Percentiles rank a stretch among this genome's conserved stretches.
Evolutionary conservation across 2,888 invertebrate species (phyloP).

Genomic region (Junonia oenone): DNA sequence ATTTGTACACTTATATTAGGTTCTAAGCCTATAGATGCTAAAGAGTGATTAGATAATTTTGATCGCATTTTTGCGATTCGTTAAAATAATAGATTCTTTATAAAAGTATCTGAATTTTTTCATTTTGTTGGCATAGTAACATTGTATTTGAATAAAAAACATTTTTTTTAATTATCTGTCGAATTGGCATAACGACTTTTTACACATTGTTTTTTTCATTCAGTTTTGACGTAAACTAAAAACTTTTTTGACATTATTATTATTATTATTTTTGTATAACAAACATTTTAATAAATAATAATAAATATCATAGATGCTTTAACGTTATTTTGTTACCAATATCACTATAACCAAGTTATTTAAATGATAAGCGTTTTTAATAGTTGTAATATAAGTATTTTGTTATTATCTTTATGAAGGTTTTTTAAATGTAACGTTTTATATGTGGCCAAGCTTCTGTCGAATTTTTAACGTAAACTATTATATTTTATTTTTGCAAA

Average conservation of each 20-base stretch:
- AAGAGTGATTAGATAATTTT: slow-evolving; percentile 3
- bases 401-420: slow-evolving; percentile 14
- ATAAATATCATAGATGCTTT: slow-evolving; percentile 16
- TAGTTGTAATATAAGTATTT: slow-evolving; percentile 14
- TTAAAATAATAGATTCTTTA: neutral
- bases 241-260: neutral
- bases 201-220: neutral
- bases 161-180: neutral
- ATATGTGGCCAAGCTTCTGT: slow-evolving; percentile 6
- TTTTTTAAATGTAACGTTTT: slow-evolving; percentile 6
- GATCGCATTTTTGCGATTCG: slow-evolving; percentile 7
- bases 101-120: neutral
- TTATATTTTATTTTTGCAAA: neutral
- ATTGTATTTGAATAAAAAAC: neutral
- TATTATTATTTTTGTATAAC: neutral
- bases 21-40: slow-evolving; percentile 2
- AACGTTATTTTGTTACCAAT: slow-evolving; percentile 16
- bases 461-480: neutral
- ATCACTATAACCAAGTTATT: slow-evolving; percentile 20
- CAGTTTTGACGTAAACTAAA: neutral
- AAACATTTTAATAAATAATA: neutral
- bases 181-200: neutral
- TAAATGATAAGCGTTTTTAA: slow-evolving; percentile 10
- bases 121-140: neutral
- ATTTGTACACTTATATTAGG: neutral